Evolutionary conservation across 2,888 invertebrate species (phyloP).

Genomic region (Graphium colonna): DNA sequence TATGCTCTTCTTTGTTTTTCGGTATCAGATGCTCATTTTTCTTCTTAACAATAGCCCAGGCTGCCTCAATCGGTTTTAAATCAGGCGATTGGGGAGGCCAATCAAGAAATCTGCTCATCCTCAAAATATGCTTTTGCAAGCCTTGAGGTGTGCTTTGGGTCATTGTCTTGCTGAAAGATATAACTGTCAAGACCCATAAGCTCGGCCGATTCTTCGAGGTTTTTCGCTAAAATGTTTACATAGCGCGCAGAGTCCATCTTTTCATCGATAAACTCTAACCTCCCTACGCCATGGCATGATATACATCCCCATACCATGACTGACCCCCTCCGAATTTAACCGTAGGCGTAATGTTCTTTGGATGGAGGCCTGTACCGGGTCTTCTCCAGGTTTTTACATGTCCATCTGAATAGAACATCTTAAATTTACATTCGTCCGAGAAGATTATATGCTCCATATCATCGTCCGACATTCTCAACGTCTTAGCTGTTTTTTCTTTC

Average conservation of each 20-base stretch:
- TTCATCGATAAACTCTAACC: background rate
- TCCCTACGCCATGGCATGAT: background rate
- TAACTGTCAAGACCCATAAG: background rate
- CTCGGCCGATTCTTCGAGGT: background rate
- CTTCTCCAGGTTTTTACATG: background rate
- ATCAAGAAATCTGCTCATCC: background rate
- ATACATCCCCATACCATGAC: background rate
- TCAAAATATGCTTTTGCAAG: background rate
- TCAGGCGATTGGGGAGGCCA: too few species aligned
- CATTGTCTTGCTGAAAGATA: background rate
- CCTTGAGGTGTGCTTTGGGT: too few species aligned
- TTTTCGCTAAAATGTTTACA: background rate
- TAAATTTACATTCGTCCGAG: too few species aligned
- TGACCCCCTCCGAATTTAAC: background rate
- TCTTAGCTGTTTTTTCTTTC: too few species aligned
- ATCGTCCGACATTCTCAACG: too few species aligned
- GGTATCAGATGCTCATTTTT: background rate
- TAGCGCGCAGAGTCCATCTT: background rate
- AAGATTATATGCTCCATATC: too few species aligned
- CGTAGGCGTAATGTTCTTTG: background rate
- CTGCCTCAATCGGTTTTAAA: background rate
- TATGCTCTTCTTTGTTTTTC: too few species aligned
- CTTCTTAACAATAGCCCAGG: background rate
- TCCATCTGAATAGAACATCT: too few species aligned
- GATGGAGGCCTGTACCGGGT: background rate